Percentiles rank a stretch among this genome's conserved stretches.
Evolutionary conservation across 2,888 invertebrate species (phyloP).

Genomic region (Tholera decimalis): DNA sequence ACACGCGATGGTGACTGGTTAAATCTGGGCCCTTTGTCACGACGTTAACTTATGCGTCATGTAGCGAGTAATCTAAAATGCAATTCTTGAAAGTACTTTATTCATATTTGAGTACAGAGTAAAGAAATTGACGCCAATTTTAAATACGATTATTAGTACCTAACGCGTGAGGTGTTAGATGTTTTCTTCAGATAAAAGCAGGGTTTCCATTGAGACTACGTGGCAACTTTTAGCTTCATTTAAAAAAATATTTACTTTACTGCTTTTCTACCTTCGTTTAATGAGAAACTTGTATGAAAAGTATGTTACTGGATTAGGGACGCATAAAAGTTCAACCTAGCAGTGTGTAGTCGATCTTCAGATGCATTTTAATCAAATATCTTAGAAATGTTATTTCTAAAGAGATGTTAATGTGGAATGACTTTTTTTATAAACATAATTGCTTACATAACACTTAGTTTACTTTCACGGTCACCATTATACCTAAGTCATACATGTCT

Average conservation of each 20-base stretch:
- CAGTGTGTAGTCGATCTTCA: too few species aligned
- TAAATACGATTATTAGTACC: not conserved
- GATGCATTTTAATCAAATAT: too few species aligned
- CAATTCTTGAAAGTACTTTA: conserved; percentile 13
- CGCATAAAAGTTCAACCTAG: too few species aligned
- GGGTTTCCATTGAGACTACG: not conserved
- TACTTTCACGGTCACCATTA: too few species aligned
- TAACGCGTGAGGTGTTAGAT: too few species aligned
- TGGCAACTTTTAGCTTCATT: not conserved
- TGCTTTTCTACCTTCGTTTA: not conserved
- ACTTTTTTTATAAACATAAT: too few species aligned
- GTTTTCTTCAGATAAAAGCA: not conserved
- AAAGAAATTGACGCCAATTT: not conserved
- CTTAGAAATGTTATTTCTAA: too few species aligned
- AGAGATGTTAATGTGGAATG: too few species aligned
- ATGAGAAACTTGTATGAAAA: too few species aligned
- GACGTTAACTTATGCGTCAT: conserved; percentile 65
- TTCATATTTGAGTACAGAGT: conserved; percentile 1
- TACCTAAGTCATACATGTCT: not conserved
- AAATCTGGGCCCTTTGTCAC: conserved; percentile 68
- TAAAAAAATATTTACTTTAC: not conserved
- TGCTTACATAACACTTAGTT: too few species aligned
- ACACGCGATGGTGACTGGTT: conserved; percentile 74
- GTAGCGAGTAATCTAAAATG: conserved; percentile 13
- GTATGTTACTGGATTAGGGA: too few species aligned